Evolutionary conservation across 2,113 vertebrate genomes (phyloP), one percentile per base, ranked within the genome.

Genomic region (Dasyornis broadbenti): DNA sequence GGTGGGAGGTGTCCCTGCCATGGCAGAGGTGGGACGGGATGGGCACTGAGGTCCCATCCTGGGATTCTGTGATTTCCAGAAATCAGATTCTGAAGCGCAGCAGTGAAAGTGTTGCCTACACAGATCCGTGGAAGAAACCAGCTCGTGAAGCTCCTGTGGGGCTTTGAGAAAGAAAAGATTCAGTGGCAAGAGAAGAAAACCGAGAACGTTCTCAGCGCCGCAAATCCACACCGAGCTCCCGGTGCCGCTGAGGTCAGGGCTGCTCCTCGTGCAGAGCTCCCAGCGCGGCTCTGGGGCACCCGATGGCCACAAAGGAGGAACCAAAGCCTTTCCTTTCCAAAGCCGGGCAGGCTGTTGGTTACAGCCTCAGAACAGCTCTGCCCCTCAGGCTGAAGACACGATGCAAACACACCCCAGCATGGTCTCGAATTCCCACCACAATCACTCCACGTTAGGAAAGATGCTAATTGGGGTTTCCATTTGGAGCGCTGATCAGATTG

Each of bases 171-270:
- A 22, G 6, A 7, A 18, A 59, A 31, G 17, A 3, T 1, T 31
- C 1, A 11, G 37, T 2, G 35, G 44, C 13, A 60, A 10, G 0
- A 16, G 11, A 24, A 20, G 53, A 17, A 26, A 57, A 4, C 8
- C 19, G 22, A 8, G 44, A 9, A 7, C 0, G 14, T 18, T 21
- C 57, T 15, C 19, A 11, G 68, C 6, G 52, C 66, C 40, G 47
- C 8, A 5, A 35, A 16, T 4, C 7, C 57, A 5, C 42, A 6
- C 2, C 7, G 27, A 15, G 28, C 40, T 83, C 63, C 49, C 37
- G 13, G 24, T 1, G 0, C 69, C 1, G 1, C 2, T 3, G 42
- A 35, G 8, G 15, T 3, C 2, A 7, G 22, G 8, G 45, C 56
- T 37, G 81, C 57, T 22, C 27, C 44, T 39, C 39, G 47, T 44